phyloP scores from a whole-genome alignment of 2,888 invertebrate genomes.

The Platynereis dumerilii region DNA sequence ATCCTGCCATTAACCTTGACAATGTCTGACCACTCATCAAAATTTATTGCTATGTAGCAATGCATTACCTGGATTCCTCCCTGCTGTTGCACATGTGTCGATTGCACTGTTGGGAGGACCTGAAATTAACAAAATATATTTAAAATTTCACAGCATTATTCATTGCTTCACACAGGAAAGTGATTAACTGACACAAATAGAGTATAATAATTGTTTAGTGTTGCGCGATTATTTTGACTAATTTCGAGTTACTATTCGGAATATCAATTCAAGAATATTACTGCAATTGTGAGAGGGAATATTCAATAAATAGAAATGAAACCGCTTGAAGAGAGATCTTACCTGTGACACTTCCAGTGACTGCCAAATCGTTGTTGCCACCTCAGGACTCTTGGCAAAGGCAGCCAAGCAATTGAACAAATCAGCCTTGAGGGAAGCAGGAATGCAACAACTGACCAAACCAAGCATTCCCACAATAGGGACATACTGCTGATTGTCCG shows the following conservation, averaged over 20 bases:
- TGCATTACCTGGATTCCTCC: constrained; percentile 48
- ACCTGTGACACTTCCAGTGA: constrained; percentile 66
- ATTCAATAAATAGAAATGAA: too few species aligned
- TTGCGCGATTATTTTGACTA: too few species aligned
- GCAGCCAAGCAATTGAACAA: constrained; percentile 80
- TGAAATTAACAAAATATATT: constrained; percentile 33
- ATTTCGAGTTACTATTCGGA: too few species aligned
- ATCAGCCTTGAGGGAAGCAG: constrained; percentile 83
- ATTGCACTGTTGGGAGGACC: constrained; percentile 49
- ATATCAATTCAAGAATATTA: too few species aligned
- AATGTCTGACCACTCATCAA: too few species aligned
- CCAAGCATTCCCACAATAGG: constrained; percentile 82
- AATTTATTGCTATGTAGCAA: too few species aligned
- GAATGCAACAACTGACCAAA: constrained; percentile 84
- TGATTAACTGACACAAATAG: too few species aligned
- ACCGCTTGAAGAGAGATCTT: too few species aligned
- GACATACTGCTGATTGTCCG: constrained; percentile 88
- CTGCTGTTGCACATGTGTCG: constrained; percentile 31
- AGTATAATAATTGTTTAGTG: too few species aligned
- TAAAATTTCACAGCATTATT: background rate
- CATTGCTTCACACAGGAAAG: background rate
- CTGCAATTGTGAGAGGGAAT: too few species aligned
- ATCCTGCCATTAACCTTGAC: too few species aligned
- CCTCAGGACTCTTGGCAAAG: constrained; percentile 78
- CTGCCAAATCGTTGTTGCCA: constrained; percentile 84